Evolutionary conservation across 1,140 invertebrate species (phyloP), one percentile per base, ranked within the genome.

Genomic region (Diplogasteroides magnus): DNA sequence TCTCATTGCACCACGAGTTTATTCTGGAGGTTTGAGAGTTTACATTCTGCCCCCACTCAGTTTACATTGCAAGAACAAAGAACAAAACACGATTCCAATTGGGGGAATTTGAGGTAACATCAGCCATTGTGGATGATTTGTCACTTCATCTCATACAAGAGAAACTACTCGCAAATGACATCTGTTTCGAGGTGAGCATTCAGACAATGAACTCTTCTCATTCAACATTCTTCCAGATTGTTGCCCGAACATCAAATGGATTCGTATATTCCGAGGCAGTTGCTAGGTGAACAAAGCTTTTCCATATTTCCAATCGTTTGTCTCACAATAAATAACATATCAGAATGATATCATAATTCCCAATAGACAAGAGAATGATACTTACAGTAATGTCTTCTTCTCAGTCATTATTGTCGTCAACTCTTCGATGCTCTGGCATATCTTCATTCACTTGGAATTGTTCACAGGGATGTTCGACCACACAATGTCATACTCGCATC

Each of bases 201-300:
- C n/a, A n/a, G n/a, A n/a, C n/a, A n/a, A n/a, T n/a, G n/a, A n/a
- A n/a, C n/a, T n/a, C n/a, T n/a, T n/a, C n/a, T n/a, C 37, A 11
- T 48, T 6, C 6, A 48, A 48, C 19, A 48, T 48, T 48, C 37
- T 19, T 48, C 19, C 37, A 48, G 37, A 93, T 98, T 75, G 94
- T 97, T 25, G 89, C 94, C 77, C 87, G 95, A 79, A 94, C 94
- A 3, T 90, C 89, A 57, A 91, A 92, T 65, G 95, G 95, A 64
- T 98, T 98, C 86, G 93, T 95, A 61, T 98, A 98, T 86, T 98
- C 94, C 82, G 95, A 98, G 87, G 92, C 94, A 67, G 96, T 98
- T 48, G 91, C 93, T 68, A 96, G 93, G 93, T 95, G 88, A n/a
- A n/a, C n/a, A n/a, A n/a, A 88, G 68, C 64, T 31, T 3, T 6